phyloP scores from a whole-genome alignment of 2,113 vertebrate genomes.

The Vanacampus margaritifer region DNA sequence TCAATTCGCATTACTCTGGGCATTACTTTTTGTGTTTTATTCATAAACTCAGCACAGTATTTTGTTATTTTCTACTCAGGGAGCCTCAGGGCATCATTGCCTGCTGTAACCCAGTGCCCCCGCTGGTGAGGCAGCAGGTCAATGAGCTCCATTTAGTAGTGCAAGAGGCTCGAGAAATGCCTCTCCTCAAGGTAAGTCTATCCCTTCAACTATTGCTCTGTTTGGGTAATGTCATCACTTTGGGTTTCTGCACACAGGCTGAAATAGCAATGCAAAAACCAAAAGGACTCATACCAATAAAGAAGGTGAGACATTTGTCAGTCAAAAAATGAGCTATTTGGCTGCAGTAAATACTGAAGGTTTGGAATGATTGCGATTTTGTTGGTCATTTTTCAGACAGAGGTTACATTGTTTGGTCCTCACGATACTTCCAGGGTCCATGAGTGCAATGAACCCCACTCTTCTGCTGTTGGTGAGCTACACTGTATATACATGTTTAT shows the following conservation, averaged over 20 bases:
- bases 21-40: constrained; percentile 12
- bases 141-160: constrained; percentile 89
- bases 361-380: neutral
- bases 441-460: constrained; percentile 41
- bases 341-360: neutral
- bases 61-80: constrained; percentile 61
- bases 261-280: constrained; percentile 65
- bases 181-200: constrained; percentile 86
- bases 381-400: constrained; percentile 55
- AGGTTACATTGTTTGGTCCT: constrained; percentile 84
- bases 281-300: constrained; percentile 64
- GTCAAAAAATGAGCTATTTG: neutral
- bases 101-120: constrained; percentile 91
- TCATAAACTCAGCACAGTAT: constrained; percentile 5
- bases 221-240: neutral
- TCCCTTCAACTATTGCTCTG: neutral
- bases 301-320: constrained; percentile 59
- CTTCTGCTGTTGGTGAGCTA: constrained; percentile 67
- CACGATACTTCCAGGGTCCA: constrained; percentile 82
- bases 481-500: neutral
- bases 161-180: constrained; percentile 88
- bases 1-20: neutral
- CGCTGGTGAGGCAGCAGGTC: constrained; percentile 88
- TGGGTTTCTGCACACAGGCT: constrained; percentile 49
- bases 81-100: constrained; percentile 92